Conservation (phyloP, 2,797 vertebrate genomes). For the Onychomys arenicola region DNA sequence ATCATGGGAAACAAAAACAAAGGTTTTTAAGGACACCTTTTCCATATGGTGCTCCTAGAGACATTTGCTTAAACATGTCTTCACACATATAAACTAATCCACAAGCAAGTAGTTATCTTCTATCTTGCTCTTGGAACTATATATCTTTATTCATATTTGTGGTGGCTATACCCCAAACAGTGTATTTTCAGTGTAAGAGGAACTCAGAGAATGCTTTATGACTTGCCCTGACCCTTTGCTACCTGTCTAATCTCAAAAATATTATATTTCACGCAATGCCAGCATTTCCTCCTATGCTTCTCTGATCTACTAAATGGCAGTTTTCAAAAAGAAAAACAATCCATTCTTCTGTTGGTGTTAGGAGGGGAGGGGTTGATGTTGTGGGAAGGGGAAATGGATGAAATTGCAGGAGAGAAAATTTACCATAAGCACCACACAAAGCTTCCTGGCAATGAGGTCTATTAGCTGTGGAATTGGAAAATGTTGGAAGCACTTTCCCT, state of each 20-base stretch:
- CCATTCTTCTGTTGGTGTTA: not conserved
- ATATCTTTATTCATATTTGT: not conserved
- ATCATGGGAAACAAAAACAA: not conserved
- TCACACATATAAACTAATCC: not conserved
- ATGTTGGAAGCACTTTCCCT: conserved; percentile 61
- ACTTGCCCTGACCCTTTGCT: not conserved
- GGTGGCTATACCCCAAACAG: not conserved
- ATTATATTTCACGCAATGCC: not conserved
- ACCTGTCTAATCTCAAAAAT: conserved; percentile 12
- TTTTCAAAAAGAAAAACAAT: conserved; percentile 24
- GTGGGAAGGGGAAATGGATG: conserved; percentile 43
- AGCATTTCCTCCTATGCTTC: not conserved
- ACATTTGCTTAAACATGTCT: not conserved
- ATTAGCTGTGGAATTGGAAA: conserved; percentile 68
- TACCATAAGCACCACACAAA: conserved; percentile 21
- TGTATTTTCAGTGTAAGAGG: conserved; percentile 2
- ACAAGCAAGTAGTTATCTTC: not conserved
- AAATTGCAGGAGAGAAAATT: conserved; percentile 67
- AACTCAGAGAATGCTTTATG: conserved; percentile 35
- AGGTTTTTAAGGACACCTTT: not conserved
- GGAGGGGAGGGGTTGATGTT: not conserved
- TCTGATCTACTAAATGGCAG: not conserved
- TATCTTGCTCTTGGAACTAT: not conserved
- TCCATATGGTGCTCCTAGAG: not conserved
- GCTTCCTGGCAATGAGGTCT: conserved; percentile 56